phyloP scores from a whole-genome alignment of 1,140 invertebrate genomes.

The Diorhabda carinulata region DNA sequence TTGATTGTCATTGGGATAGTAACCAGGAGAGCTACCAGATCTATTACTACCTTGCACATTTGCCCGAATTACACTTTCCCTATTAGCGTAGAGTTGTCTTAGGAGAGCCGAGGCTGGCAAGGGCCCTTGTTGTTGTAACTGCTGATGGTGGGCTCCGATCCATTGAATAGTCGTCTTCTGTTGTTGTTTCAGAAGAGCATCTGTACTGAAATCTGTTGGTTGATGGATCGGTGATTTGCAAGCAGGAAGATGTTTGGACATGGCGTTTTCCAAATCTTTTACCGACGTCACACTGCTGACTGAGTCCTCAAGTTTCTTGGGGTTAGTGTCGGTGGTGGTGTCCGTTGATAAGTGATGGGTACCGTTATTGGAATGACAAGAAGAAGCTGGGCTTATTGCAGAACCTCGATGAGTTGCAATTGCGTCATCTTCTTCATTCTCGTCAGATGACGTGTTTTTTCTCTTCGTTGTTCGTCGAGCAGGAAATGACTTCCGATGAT shows the following conservation, averaged over 20 bases:
- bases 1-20: constrained; percentile 45
- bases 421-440: constrained; percentile 56
- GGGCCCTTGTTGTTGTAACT: constrained; percentile 51
- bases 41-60: constrained; percentile 69
- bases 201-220: constrained; percentile 82
- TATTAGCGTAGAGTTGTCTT: constrained; percentile 84
- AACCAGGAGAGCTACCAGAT: constrained; percentile 44
- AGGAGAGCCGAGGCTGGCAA: constrained; percentile 80
- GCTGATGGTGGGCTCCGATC: constrained; percentile 81
- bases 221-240: constrained; percentile 60
- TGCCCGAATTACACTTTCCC: constrained; percentile 90
- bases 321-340: constrained; percentile 46
- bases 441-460: constrained; percentile 57
- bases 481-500: constrained; percentile 39
- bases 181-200: constrained; percentile 75
- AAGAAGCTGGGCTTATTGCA: constrained; percentile 60
- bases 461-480: constrained; percentile 51
- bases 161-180: constrained; percentile 89
- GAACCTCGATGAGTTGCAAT: constrained; percentile 46
- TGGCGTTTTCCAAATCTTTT: constrained; percentile 90
- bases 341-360: constrained; percentile 46
- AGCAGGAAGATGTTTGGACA: constrained; percentile 89
- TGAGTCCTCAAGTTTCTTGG: constrained; percentile 46
- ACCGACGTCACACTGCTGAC: constrained; percentile 60
- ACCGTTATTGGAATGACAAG: constrained; percentile 50